Conservation (phyloP, 2,797 vertebrate genomes). For the Hoplostethus mediterraneus region DNA sequence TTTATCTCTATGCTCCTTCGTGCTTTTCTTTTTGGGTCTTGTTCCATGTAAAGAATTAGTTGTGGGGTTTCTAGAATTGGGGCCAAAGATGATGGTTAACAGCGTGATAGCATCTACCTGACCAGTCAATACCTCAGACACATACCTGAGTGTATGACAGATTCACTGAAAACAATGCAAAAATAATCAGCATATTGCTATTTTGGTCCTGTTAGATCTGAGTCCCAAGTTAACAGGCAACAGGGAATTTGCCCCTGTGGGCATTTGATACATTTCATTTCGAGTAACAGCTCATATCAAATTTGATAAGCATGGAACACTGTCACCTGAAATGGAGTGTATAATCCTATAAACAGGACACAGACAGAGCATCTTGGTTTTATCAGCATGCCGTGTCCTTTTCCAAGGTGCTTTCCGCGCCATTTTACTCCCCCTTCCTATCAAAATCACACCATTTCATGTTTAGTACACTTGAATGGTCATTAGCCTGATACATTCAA, state of each 20-base stretch:
- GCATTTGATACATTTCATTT: constrained; percentile 63
- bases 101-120: constrained; percentile 10
- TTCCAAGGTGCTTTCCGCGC: constrained; percentile 49
- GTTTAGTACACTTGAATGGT: constrained; percentile 4
- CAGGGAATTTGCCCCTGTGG: constrained; percentile 37
- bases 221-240: constrained; percentile 49
- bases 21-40: constrained; percentile 15
- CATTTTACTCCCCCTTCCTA: neutral
- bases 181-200: constrained; percentile 11
- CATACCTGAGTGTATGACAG: neutral
- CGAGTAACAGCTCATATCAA: constrained; percentile 58
- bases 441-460: constrained; percentile 11
- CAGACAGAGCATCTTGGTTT: constrained; percentile 37
- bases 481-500: neutral
- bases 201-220: constrained; percentile 30
- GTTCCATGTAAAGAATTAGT: constrained; percentile 22
- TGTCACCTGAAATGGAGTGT: constrained; percentile 42
- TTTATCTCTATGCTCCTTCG: constrained; percentile 6
- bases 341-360: constrained; percentile 62
- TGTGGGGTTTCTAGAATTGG: neutral
- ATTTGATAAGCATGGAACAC: constrained; percentile 58
- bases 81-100: constrained; percentile 2
- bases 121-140: neutral
- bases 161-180: constrained; percentile 23
- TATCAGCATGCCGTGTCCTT: constrained; percentile 48